Conservation (phyloP, 2,888 invertebrate species). For the Eurois occulta region DNA sequence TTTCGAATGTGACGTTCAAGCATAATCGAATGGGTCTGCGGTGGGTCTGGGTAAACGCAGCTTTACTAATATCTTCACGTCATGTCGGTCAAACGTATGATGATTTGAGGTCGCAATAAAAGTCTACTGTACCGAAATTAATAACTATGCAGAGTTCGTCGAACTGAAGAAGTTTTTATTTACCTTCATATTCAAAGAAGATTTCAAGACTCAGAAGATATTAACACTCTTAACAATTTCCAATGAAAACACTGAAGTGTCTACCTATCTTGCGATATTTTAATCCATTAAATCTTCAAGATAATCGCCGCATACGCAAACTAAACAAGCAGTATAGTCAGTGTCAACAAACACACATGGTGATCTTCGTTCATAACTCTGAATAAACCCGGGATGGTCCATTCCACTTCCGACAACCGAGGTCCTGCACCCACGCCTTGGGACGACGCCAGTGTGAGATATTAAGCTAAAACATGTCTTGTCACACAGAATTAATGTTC, state of each 20-base stretch:
- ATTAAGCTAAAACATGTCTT: conserved; percentile 33
- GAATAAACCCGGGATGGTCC: conserved; percentile 33
- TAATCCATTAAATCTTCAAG: conserved; percentile 18
- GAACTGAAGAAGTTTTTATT: conserved; percentile 7
- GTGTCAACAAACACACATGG: conserved; percentile 49
- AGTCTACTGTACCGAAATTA: conserved; percentile 43
- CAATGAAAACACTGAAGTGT: background rate
- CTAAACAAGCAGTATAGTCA: conserved; percentile 5
- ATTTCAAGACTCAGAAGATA: background rate
- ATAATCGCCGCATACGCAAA: background rate
- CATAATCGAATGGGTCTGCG: conserved; percentile 46
- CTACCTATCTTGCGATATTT: conserved; percentile 8
- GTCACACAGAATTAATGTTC: conserved; percentile 41
- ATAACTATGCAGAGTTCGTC: conserved; percentile 28
- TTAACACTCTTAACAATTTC: background rate
- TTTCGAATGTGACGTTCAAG: conserved; percentile 35
- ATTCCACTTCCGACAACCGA: conserved; percentile 57
- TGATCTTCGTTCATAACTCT: conserved; percentile 35
- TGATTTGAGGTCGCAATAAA: conserved; percentile 42
- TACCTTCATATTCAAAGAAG: background rate
- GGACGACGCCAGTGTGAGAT: conserved; percentile 36
- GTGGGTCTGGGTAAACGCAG: conserved; percentile 50
- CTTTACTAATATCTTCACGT: conserved; percentile 41
- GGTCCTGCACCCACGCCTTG: conserved; percentile 52
- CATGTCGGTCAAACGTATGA: conserved; percentile 38